These are phyloP conservation scores for Perca flavescens DNA, from an alignment of 2,113 vertebrate genomes.

Conservation along the genomic window DNA sequence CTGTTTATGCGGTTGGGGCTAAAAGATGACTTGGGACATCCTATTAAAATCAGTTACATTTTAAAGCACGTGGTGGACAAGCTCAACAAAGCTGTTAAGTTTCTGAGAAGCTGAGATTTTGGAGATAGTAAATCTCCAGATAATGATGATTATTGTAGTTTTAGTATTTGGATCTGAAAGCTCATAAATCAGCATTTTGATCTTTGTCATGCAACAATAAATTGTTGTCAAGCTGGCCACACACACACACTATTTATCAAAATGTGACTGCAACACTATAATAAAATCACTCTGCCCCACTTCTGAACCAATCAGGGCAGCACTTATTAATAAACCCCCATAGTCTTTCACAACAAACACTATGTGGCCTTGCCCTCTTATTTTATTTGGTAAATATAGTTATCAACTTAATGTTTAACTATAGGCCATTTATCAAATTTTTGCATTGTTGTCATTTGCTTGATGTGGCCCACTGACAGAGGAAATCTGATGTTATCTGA, in stretches of 20 bases:
- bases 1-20: neutral
- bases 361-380: too few species aligned
- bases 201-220: neutral
- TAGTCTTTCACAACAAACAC: neutral
- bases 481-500: too few species aligned
- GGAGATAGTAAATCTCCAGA: neutral
- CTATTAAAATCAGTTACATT: neutral
- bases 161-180: too few species aligned
- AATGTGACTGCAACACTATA: neutral
- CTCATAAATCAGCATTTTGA: too few species aligned
- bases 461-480: too few species aligned
- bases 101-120: slow-evolving; percentile 11
- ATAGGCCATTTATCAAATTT: too few species aligned
- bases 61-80: neutral
- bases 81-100: neutral
- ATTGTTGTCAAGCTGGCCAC: neutral
- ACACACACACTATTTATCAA: neutral
- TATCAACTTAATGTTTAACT: too few species aligned
- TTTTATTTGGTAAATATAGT: too few species aligned
- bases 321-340: too few species aligned
- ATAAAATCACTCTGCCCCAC: neutral
- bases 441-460: too few species aligned
- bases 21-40: neutral
- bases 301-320: neutral
- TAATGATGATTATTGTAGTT: neutral